Base-by-base conservation (phyloP, 1,140 invertebrate species). In the Mylabris phalerata region DNA sequence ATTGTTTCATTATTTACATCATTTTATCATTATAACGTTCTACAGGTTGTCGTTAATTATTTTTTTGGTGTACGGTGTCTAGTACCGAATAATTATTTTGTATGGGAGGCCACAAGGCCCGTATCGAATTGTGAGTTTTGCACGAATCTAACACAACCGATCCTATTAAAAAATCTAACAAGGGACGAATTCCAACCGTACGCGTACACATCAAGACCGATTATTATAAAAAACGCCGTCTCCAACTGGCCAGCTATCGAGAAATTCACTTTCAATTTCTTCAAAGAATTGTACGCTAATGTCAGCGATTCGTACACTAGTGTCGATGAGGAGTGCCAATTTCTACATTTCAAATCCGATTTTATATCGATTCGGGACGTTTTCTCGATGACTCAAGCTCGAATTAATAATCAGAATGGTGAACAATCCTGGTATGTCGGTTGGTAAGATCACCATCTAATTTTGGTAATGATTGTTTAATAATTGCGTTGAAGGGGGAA, bases 261-360 rank as follows among this genome's bases (percentile, higher is more conserved):
- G 48, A 69, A 78, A 2, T 90, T 94, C 67, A 83, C 78, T 74
- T 87, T 84, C 71, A 69, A 83, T n/a, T 89, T 85, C 72, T 91
- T 95, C 55, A 86, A 86, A 70, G 71, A 82, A 42, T 70, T 95
- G 4, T 95, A 93, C 73, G 78, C 82, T 32, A 72, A 74, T 44
- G 81, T 81, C 44, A 77, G 78, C 0, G 87, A 81, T 41, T 80
- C 84, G 54, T 83, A 87, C 70, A 82, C 81, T 59, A 84, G 81
- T 63, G 73, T 86, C 41, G 82, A 88, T 43, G 82, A 86, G 55
- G 86, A 88, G 51, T 95, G 93, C 68, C 92, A 95, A 71, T 95
- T 95, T 75, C 84, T 95, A 58, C 88, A 89, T 55, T 95, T 95
- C 69, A 86, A 89, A 72, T 93, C 92, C 11, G 83, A 93, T 71